Evolutionary conservation across 2,797 vertebrate species (phyloP), one percentile per base, ranked within the genome.

Genomic region (Tenualosa thibaudeaui): DNA sequence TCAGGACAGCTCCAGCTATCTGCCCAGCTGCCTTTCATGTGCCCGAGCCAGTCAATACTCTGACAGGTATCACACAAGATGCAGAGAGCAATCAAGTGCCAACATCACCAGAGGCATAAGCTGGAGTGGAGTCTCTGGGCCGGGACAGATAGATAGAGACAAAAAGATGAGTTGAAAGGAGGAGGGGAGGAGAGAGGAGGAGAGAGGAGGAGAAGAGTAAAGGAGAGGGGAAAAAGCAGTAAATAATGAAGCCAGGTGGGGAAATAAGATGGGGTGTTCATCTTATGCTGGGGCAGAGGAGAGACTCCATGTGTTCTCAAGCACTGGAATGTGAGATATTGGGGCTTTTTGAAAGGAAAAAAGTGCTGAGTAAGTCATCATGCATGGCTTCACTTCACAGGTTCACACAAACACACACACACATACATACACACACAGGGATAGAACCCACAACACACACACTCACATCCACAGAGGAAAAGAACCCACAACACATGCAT

Each of bases 71-170:
- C 90, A 91, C 87, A 86, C 88, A 86, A 81, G 82, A 50, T 12
- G 82, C 37, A 92, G 91, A 94, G 92, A 89, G 89, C 81, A 93
- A 92, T 94, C 91, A 89, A 88, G 86, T 90, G 53, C 81, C 91
- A 87, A 91, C 90, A 92, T 86, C 13, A 60, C 37, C 86, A 86
- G 86, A 87, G 87, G 84, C 86, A 90, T 88, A 89, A 91, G 90
- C 89, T 84, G 90, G 90, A 90, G 87, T 86, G n/a, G n/a, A n/a
- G 81, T 89, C 81, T 91, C 82, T 88, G 85, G 81, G 81, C 83
- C 78, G 7, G 31, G 82, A 88, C 81, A 90, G 90, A 90, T 87
- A 85, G 85, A 49, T 54, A 62, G 31, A 31, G 31, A 31, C 31
- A 31, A 31, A 31, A 9, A 46, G 46, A 51, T 51, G 7, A 82